Base-by-base conservation (phyloP, 2,888 invertebrate genomes). In the Tenthredo scrophulariae region DNA sequence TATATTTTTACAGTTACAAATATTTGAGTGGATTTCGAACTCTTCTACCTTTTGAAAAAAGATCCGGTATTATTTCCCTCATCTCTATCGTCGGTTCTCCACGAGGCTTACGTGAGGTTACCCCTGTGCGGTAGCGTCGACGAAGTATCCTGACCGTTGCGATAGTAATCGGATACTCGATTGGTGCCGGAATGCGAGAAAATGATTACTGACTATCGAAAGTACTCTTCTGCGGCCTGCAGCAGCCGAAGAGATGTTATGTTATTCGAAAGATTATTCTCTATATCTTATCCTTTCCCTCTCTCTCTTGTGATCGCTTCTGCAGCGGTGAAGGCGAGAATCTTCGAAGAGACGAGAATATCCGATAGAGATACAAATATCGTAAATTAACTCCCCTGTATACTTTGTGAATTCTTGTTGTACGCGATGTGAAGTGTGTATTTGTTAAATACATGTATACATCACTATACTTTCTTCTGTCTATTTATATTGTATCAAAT, bases 151-250 rank as follows among this genome's bases (percentile, higher is more conserved):
- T 40, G 54, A 7, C 62, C 33, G 80, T 43, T 33, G 9, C 65
- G 62, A 80, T 37, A 54, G 80, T 80, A 62, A 80, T 80, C 80
- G 80, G 80, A 80, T 67, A 83, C 67, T 65, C 67, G 80, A 80
- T 70, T 22, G 46, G 70, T 62, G 50, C 67, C 18, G 67, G 67
- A 83, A 83, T 83, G 83, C 67, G 67, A 67, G 83, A 83, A 83
- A 83, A 83, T 83, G 43, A 83, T 83, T 83, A 80, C 58, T 15
- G 6, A 62, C 58, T 37, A 62, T 80, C 58, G 79, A 15, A 33
- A 26, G 33, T 33, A 33, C 33, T 33, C 50, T 7, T 13, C 40
- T 15, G 43, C 72, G 40, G 72, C 72, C 72, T 33, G n/a, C 6
- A 43, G n/a, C 6, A 43, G 13, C 40, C 40, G 22, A 40, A 40